phyloP scores from a whole-genome alignment of 2,888 invertebrate genomes.

The Meganola albula region DNA sequence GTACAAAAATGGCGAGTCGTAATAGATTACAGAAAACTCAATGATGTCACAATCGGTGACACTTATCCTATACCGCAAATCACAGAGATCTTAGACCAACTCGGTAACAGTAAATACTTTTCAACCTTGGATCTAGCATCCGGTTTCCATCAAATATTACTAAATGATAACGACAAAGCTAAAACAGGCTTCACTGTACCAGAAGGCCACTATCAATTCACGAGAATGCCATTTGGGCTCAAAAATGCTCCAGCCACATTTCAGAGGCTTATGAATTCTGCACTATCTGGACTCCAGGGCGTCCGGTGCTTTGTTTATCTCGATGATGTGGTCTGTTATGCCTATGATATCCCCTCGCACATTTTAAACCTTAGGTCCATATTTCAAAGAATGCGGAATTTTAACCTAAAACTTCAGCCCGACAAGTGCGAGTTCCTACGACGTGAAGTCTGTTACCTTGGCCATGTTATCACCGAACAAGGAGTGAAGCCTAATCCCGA shows the following conservation, averaged over 20 bases:
- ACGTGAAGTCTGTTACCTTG: constrained; percentile 10
- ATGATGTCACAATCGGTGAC: not conserved
- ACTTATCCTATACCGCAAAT: constrained; percentile 1
- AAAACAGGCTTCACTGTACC: not conserved
- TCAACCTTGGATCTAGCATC: not conserved
- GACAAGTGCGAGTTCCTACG: constrained; percentile 11
- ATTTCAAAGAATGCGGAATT: constrained; percentile 3
- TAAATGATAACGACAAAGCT: not conserved
- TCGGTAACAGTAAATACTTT: not conserved
- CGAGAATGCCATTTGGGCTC: no score
- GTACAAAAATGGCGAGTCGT: not conserved
- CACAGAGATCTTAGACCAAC: constrained; percentile 3
- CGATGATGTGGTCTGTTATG: constrained; percentile 34
- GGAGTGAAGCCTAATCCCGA: constrained; percentile 10
- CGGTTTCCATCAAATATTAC: not conserved
- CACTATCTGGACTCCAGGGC: constrained; percentile 35
- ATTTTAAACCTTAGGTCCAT: not conserved
- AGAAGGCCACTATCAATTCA: not conserved
- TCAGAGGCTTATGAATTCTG: constrained; percentile 42
- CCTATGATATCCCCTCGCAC: not conserved
- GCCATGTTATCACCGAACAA: constrained; percentile 10
- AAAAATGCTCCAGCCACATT: constrained; percentile 49
- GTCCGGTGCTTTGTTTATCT: constrained; percentile 36
- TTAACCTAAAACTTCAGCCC: constrained; percentile 7
- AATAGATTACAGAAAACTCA: not conserved